phyloP scores from a whole-genome alignment of 1,140 invertebrate genomes.

The Pachyrhynchus sulphureomaculatus region DNA sequence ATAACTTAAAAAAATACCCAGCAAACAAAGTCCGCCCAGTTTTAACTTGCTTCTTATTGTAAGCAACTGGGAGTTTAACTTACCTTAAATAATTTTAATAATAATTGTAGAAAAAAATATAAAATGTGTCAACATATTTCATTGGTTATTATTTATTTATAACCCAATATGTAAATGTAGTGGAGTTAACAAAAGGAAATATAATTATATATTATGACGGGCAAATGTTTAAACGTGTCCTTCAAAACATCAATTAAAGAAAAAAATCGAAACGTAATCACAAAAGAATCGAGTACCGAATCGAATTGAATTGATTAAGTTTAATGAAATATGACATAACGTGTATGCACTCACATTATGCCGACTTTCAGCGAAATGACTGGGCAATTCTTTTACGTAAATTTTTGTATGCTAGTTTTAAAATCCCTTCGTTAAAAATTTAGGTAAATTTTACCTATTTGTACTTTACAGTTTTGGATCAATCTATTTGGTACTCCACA shows the following conservation, averaged over 20 bases:
- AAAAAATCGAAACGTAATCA: slow-evolving; percentile 30
- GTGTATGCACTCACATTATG: slow-evolving; percentile 32
- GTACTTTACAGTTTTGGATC: too few relatives aligned
- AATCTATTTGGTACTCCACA: too few relatives aligned
- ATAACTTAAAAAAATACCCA: too few relatives aligned
- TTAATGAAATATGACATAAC: slow-evolving; percentile 36
- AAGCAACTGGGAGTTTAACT: too few relatives aligned
- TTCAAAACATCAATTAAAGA: slow-evolving; percentile 33
- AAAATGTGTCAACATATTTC: slow-evolving; percentile 12
- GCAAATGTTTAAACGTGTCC: slow-evolving; percentile 33
- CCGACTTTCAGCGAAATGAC: slow-evolving; percentile 31
- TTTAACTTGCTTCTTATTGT: too few relatives aligned
- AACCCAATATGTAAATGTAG: slow-evolving; percentile 18
- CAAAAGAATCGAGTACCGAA: slow-evolving; percentile 30
- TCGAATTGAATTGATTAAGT: slow-evolving; percentile 33
- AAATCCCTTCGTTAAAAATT: too few relatives aligned
- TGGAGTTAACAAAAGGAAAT: slow-evolving; percentile 20
- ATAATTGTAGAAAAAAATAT: too few relatives aligned
- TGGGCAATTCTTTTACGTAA: slow-evolving; percentile 3
- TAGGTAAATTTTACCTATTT: too few relatives aligned
- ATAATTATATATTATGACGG: slow-evolving; percentile 35
- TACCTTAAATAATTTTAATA: too few relatives aligned
- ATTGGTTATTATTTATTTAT: slow-evolving; percentile 9
- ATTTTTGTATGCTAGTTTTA: too few relatives aligned
- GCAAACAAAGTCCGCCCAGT: too few relatives aligned